Base-by-base conservation (phyloP, 2,888 invertebrate species). In the Phlogophora meticulosa region DNA sequence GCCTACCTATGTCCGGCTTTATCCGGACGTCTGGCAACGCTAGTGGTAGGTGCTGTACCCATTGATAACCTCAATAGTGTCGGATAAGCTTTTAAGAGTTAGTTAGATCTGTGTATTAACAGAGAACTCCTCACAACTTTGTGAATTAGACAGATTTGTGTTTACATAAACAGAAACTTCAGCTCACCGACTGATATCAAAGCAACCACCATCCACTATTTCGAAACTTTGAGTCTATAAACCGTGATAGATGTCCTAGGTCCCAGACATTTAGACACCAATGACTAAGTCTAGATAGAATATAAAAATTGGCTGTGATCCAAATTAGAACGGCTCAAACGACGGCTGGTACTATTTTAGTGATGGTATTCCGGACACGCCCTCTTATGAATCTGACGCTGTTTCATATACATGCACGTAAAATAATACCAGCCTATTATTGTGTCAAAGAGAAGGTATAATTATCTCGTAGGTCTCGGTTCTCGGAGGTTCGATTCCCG, bases 251-350 rank as follows among this genome's bases (percentile, higher is more conserved):
- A 15, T 42, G 46, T 10, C 15, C 24, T 46, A 68, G 46, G 15
- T 72, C n/a, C 20, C 28, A 46, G 56, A 71, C 56, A 13, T 63
- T 13, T 9, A 22, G 72, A 11, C 58, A 72, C 58, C 34, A 40
- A 24, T 38, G 10, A 38, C 43, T 48, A 38, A 22, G n/a, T 40
- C 15, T 34, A 49, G 13, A 15, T n/a, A 28, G 49, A 55, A 9
- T 53, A 58, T 20, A 55, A 51, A 72, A 51, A 17, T 49, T 72
- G 73, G 66, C 53, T 4, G 4, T 10, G 34, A 15, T 42, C 58
- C 66, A 72, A 71, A 53, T 42, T 42, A 17, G 43, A 40, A 28
- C 10, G 7, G 11, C 13, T 34, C 45, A n/a, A n/a, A n/a, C 36
- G 11, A 46, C 36, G 43, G 55, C 5, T 11, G 7, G 10, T 53